Evolutionary conservation across 2,113 vertebrate species (phyloP).

Genomic region (Pavo muticus): DNA sequence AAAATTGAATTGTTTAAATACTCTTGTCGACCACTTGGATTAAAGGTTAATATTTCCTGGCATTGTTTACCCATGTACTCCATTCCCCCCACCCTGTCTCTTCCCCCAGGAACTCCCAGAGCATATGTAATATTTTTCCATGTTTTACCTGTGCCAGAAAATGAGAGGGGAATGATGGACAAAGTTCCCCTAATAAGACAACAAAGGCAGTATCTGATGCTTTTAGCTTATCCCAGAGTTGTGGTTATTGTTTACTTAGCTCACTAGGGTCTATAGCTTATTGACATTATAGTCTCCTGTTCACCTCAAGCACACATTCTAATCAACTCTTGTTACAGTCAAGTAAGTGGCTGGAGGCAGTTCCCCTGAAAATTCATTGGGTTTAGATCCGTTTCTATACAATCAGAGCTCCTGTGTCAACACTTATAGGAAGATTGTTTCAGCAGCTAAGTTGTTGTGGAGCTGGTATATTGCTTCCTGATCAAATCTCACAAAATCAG

Average conservation of each 20-base stretch:
- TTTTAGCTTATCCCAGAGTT: background rate
- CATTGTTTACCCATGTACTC: background rate
- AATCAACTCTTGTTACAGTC: background rate
- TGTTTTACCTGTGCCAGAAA: background rate
- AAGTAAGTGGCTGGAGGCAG: background rate
- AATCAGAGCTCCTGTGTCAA: background rate
- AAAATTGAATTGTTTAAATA: background rate
- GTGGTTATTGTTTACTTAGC: conserved; percentile 12
- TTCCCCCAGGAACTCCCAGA: background rate
- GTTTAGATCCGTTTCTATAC: background rate
- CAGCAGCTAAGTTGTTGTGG: background rate
- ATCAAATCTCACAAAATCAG: background rate
- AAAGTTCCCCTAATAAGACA: background rate
- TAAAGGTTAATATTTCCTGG: background rate
- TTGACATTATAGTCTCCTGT: background rate
- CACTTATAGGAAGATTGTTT: background rate
- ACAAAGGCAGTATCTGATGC: background rate
- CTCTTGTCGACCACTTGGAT: background rate
- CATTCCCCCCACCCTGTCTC: background rate
- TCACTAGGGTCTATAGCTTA: background rate
- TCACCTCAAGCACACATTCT: background rate
- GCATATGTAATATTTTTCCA: background rate
- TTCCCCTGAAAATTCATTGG: background rate
- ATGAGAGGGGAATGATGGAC: background rate
- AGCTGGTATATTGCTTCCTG: background rate